A percentile compares a stretch with the other conserved stretches of the same genome.
Evolutionary conservation across 2,888 invertebrate species (phyloP).

Genomic region (Cylindroiulus punctatus): DNA sequence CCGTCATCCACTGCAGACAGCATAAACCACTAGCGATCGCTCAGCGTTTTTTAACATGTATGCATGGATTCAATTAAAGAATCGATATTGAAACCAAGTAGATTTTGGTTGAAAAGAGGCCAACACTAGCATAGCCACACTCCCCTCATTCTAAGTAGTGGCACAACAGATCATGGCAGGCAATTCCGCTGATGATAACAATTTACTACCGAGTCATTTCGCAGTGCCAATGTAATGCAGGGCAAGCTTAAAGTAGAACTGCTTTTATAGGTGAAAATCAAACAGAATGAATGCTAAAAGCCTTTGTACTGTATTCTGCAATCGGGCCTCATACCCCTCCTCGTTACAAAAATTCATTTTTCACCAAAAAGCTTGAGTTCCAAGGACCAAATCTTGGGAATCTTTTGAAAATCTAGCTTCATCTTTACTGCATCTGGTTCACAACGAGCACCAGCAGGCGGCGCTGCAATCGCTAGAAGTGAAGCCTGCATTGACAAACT

Average conservation of each 20-base stretch:
- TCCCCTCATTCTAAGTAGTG: neutral
- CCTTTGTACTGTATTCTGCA: too few relatives aligned
- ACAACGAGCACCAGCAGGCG: too few relatives aligned
- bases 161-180: constrained; percentile 11
- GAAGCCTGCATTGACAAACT: too few relatives aligned
- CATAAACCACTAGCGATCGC: neutral
- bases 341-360: too few relatives aligned
- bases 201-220: neutral
- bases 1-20: neutral
- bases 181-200: neutral
- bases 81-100: constrained; percentile 2
- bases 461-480: too few relatives aligned
- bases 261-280: too few relatives aligned
- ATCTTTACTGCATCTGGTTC: too few relatives aligned
- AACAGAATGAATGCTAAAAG: too few relatives aligned
- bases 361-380: too few relatives aligned
- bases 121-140: neutral
- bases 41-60: neutral
- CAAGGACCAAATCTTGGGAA: too few relatives aligned
- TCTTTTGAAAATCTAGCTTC: too few relatives aligned
- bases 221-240: neutral
- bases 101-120: neutral
- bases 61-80: neutral
- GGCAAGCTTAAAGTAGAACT: neutral
- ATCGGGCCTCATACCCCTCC: too few relatives aligned